Evolutionary conservation across 2,113 vertebrate genomes (phyloP).

Genomic region (Protomyctophum bolini): DNA sequence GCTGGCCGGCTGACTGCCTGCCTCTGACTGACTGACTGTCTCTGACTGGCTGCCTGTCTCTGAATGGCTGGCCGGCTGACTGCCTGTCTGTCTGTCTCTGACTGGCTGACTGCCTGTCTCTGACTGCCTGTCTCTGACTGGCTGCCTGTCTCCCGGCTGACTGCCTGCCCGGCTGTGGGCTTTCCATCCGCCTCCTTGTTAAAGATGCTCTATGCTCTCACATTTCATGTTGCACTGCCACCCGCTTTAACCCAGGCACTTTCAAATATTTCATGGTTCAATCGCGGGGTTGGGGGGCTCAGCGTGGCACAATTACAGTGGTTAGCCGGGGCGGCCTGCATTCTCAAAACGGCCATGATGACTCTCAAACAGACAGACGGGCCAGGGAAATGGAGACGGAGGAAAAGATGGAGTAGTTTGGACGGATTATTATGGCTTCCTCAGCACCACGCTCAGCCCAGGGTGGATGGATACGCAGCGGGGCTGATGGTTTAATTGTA

Average conservation of each 20-base stretch:
- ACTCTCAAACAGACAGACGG: constrained; percentile 65
- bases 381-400: constrained; percentile 74
- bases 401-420: constrained; percentile 38
- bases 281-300: constrained; percentile 59
- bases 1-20: background rate
- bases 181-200: constrained; percentile 14
- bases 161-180: no score
- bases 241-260: constrained; percentile 68
- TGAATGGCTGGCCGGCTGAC: background rate
- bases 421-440: constrained; percentile 39
- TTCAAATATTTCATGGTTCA: constrained; percentile 77
- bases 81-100: no score
- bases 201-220: constrained; percentile 68
- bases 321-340: constrained; percentile 71
- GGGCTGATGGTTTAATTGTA: constrained; percentile 39
- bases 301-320: constrained; percentile 71
- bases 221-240: constrained; percentile 57
- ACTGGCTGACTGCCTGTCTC: no score
- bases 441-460: constrained; percentile 2
- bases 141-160: no score
- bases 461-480: background rate
- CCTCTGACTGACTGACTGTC: background rate
- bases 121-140: no score
- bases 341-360: constrained; percentile 52
- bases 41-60: constrained; percentile 28